Base-by-base conservation (phyloP, 30 jellyfish, hydroid and myxozoan genomes). In the Mastigias papua region DNA sequence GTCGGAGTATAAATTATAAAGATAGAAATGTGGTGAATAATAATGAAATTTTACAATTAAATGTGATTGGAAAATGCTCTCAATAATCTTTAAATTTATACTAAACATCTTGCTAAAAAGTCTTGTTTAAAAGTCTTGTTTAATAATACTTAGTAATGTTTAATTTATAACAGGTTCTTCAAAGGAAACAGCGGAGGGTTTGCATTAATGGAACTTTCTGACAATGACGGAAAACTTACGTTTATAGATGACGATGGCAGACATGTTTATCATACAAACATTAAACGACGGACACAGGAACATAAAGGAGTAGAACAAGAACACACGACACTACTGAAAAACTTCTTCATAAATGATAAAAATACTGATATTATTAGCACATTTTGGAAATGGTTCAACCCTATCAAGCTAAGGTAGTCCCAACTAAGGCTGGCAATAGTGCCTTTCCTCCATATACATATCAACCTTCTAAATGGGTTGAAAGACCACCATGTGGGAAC, bases 141-240 rank as follows among this genome's bases (percentile, higher is more conserved):
- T n/a, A n/a, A n/a, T n/a, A n/a, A n/a, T n/a, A n/a, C n/a, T n/a
- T n/a, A n/a, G n/a, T n/a, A n/a, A n/a, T n/a, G n/a, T n/a, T n/a
- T n/a, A n/a, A n/a, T 78, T 87, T 21, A 49, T 51, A 34, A 80
- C 89, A 88, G 97, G 89, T 88, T 88, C 89, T 88, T 88, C 86
- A 82, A 80, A 61, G 97, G 97, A 62, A 31, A 60, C 80, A 72
- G 80, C 48, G 97, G 97, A 27, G 97, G 97, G 77, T 88, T 88
- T 72, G 97, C 97, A 2, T 29, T 80, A 21, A 72, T 75, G 69
- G 91, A 78, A 26, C 73, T 80, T 25, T 9, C 88, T n/a, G 88
- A 69, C 75, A 71, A 78, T 26, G 88, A 78, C 88, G 75, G 84
- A 75, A 71, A 64, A 54, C 50, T 88, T 88, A 88, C 81, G 11